Evolutionary conservation across 2,888 invertebrate species (phyloP), one percentile per base, ranked within the genome.

Genomic region (Tortricodes alternella): DNA sequence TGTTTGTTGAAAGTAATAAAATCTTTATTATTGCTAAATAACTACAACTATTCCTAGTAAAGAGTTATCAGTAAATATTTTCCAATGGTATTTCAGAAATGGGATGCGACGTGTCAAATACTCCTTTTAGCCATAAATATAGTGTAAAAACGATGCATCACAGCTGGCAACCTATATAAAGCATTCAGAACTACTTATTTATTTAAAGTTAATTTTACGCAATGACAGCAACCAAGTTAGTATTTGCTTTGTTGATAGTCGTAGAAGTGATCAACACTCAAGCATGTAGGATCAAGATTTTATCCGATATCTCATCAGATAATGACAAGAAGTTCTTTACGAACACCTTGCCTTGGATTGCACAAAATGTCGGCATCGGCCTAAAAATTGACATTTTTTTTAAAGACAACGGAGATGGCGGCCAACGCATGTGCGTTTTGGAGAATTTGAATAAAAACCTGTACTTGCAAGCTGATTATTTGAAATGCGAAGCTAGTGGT

Each of bases 131-230:
- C 37, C 1, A 18, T 37, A 37, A 37, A 18, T 15, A 7, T 0
- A 34, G 6, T 8, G 5, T 34, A 15, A 34, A 34, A 34, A 13
- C 6, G 15, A 3, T 4, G 21, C 21, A 34, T 7, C 6, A 8
- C 3, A 11, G n/a, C n/a, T n/a, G n/a, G n/a, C n/a, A n/a, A n/a
- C n/a, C n/a, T 41, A 41, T 41, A 41, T 41, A 41, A 41, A 24
- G 15, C 15, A 5, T 1, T n/a, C 1, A 5, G 0, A n/a, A 19
- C 11, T 29, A 9, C 3, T 16, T 18, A 11, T 39, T 38, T 18
- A 19, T 3, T 1, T 41, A 4, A 9, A 39, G 15, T 19, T 24
- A 7, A 29, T 16, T 15, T 7, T 16, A n/a, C 18, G 29, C 18
- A 44, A 44, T 44, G 44, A 8, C 18, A n/a, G 27, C n/a, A 27